Evolutionary conservation across 2,888 invertebrate species (phyloP).

Genomic region (Acleris sparsana): DNA sequence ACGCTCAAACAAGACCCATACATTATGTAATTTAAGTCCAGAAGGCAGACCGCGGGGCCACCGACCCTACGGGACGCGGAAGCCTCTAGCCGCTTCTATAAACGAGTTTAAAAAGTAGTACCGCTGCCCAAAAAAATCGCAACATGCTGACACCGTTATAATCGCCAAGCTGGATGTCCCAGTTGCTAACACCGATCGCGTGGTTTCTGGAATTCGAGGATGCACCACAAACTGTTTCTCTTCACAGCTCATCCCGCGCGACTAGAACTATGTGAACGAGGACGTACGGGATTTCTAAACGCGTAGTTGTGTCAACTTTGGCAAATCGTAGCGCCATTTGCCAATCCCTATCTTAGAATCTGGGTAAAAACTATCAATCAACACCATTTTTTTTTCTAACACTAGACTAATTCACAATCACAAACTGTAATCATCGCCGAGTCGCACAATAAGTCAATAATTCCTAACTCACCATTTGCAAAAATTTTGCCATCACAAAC

Average conservation of each 20-base stretch:
- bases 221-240: slow-evolving; percentile 75
- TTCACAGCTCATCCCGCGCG: slow-evolving; percentile 74
- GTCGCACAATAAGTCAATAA: slow-evolving; percentile 69
- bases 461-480: slow-evolving; percentile 89
- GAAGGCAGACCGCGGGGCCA: slow-evolving; percentile 79
- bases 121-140: slow-evolving; percentile 85
- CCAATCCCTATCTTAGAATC: slow-evolving; percentile 79
- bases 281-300: slow-evolving; percentile 77
- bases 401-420: slow-evolving; percentile 74
- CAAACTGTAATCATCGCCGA: slow-evolving; percentile 64
- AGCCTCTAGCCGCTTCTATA: slow-evolving; percentile 82
- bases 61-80: slow-evolving; percentile 83
- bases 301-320: slow-evolving; percentile 83
- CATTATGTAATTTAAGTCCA: slow-evolving; percentile 84
- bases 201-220: slow-evolving; percentile 70
- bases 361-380: slow-evolving; percentile 72
- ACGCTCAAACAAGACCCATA: slow-evolving; percentile 78
- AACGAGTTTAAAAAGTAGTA: slow-evolving; percentile 84
- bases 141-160: slow-evolving; percentile 85
- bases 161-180: slow-evolving; percentile 84
- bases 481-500: slow-evolving; percentile 91
- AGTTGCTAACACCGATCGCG: slow-evolving; percentile 78
- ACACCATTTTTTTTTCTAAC: slow-evolving; percentile 69
- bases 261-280: slow-evolving; percentile 68
- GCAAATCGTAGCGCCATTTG: slow-evolving; percentile 84